Base-by-base conservation (phyloP, 1,140 invertebrate species). In the Euura saliciscinereae region DNA sequence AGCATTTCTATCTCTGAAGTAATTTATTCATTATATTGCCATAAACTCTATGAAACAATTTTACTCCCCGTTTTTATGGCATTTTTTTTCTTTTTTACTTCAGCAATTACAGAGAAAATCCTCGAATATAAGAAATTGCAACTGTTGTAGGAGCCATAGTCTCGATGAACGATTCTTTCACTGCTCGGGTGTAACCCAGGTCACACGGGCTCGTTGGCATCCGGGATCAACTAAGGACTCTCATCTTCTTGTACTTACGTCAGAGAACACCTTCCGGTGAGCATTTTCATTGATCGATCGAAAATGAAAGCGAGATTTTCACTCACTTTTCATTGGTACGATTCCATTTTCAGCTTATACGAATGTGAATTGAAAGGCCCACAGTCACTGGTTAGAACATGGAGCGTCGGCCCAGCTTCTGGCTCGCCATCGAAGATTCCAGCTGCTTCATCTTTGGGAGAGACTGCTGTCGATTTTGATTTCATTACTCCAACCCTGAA, bases 391-490 rank as follows among this genome's bases (percentile, higher is more conserved):
- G 77, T 90, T 10, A 90, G 88, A 71, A 87, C 86, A 3, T 91
- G 90, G 85, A 86, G 87, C 69, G 86, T 93, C 0, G 92, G 92
- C 0, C 89, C 89, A 42, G 89, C 87, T 72, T 81, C 83, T 2
- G 78, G 86, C 2, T 89, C 89, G 11, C 85, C 88, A 0, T 87
- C 83, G 10, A 89, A 86, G 74, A 85, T 88, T 5, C 88, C 90
- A 0, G 89, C 89, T 66, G 87, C 92, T 68, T 89, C 90, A 2
- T 91, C 91, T 10, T 88, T 96, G 3, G 96, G 95, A 0, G 95
- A 97, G 75, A 90, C 91, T 0, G 94, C 94, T 0, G 93, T 97
- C 2, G 93, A 94, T 80, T 97, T 98, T 87, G 94, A 96, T 80
- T 94, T 96, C 77, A 91, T 91, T 0, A 91, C 92, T 0, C 90